Base-by-base conservation (phyloP, 1,140 invertebrate species). In the Tetragnatha versicolor region DNA sequence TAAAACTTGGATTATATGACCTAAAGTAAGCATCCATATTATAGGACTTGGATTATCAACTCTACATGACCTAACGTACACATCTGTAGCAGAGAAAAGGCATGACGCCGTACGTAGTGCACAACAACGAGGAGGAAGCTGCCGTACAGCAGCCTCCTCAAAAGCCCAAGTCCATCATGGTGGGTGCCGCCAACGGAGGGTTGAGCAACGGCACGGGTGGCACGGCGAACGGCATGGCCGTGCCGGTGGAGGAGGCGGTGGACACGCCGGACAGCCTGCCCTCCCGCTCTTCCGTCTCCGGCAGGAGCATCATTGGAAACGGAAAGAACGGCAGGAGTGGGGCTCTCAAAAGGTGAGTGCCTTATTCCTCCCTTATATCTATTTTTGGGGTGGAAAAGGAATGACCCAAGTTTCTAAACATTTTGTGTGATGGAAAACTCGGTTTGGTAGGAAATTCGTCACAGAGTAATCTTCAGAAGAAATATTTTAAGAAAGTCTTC, bases 121-220 rank as follows among this genome's bases (percentile, higher is more conserved):
- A 77, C 22, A 61, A 65, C 6, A 58, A 60, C 17, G 73, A 77
- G 12, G 42, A 27, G 9, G 73, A 51, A 25, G 49, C n/a, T n/a
- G 35, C 3, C 39, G 70, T 1, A n/a, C 55, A 3, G 29, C 45
- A 10, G n/a, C 60, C 60, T 0, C 60, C 68, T 4, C 73, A 77
- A 37, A 77, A 77, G 14, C 73, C 73, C 31, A 77, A 77, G 35
- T 77, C 73, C 7, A 77, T 77, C 29, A 77, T 77, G 73, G 73
- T 77, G 7, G 58, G 70, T 6, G 37, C 60, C 5, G 31, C 45
- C 2, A 45, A 75, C 39, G 42, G 42, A 22, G 35, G 49, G 3
- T 20, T 58, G 2, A 66, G 47, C 12, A 37, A 45, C 22, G 55
- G 47, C 4, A 31, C 35, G 27, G 66, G 66, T 25, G 73, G 73